phyloP scores from a whole-genome alignment of 2,113 vertebrate species.

The Tachycineta bicolor region DNA sequence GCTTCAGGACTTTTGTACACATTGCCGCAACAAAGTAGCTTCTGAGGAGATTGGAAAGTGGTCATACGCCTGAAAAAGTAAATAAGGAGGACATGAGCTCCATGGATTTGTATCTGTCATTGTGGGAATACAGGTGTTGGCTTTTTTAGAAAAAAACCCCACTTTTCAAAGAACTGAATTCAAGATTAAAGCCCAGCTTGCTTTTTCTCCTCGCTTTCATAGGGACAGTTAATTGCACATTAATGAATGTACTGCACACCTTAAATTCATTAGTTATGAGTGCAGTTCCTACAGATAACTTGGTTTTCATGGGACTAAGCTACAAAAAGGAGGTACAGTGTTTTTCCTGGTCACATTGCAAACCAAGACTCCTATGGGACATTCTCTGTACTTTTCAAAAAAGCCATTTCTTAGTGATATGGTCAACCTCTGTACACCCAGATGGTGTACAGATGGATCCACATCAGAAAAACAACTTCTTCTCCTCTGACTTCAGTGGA shows the following conservation, averaged over 20 bases:
- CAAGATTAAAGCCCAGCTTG: not conserved
- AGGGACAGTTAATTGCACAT: not conserved
- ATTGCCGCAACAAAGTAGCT: not conserved
- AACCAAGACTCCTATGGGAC: not conserved
- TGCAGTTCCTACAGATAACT: not conserved
- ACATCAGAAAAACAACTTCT: rapidly evolving
- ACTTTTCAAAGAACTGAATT: not conserved
- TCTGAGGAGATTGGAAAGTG: not conserved
- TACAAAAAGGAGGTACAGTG: not conserved
- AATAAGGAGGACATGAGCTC: not conserved
- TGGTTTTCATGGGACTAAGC: not conserved
- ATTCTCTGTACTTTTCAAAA: not conserved
- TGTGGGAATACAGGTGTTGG: not conserved
- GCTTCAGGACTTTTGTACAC: not conserved
- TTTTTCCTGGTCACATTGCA: not conserved
- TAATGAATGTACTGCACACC: not conserved
- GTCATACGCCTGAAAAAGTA: not conserved
- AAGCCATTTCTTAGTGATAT: not conserved
- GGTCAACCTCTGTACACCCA: not conserved
- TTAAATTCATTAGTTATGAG: not conserved
- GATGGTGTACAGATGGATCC: not conserved
- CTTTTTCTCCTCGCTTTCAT: not conserved
- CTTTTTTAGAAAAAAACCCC: not conserved
- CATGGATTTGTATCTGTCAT: not conserved
- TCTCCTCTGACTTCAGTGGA: not conserved